A percentile compares a stretch with the other conserved stretches of the same genome.
phyloP scores from a whole-genome alignment of 2,888 invertebrate species.

The Patella pellucida region DNA sequence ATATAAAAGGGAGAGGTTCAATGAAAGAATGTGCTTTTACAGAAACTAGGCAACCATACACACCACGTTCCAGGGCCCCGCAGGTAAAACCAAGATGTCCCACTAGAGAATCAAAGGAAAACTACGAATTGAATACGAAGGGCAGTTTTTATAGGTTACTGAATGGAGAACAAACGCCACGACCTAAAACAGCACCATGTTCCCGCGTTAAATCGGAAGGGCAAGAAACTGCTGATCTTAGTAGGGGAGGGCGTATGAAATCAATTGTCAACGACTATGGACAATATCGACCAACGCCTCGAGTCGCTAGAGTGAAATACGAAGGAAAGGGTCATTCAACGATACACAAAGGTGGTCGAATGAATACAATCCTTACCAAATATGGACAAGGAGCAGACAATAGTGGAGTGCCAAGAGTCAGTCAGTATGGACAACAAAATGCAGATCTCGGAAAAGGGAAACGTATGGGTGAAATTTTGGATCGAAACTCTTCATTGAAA shows the following conservation, averaged over 20 bases:
- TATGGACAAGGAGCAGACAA: background rate
- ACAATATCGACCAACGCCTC: background rate
- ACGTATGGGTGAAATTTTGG: background rate
- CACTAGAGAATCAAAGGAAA: constrained; percentile 6
- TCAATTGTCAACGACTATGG: background rate
- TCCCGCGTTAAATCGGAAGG: background rate
- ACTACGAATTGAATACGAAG: background rate
- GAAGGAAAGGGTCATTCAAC: background rate
- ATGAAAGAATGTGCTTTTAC: background rate
- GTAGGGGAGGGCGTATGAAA: background rate
- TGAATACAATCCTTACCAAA: background rate
- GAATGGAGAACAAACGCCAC: background rate
- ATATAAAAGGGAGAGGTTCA: background rate
- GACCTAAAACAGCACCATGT: background rate
- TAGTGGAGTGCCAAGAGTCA: background rate
- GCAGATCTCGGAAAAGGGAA: background rate
- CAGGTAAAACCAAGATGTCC: background rate
- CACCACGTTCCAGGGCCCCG: too few relatives aligned
- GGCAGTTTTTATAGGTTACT: background rate
- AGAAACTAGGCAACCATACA: background rate
- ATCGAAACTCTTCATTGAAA: background rate
- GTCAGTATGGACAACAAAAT: background rate
- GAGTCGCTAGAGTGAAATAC: background rate
- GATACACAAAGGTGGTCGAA: background rate
- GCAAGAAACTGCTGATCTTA: background rate